Evolutionary conservation across 1,140 invertebrate genomes (phyloP).

Genomic region (Procambarus clarkii): DNA sequence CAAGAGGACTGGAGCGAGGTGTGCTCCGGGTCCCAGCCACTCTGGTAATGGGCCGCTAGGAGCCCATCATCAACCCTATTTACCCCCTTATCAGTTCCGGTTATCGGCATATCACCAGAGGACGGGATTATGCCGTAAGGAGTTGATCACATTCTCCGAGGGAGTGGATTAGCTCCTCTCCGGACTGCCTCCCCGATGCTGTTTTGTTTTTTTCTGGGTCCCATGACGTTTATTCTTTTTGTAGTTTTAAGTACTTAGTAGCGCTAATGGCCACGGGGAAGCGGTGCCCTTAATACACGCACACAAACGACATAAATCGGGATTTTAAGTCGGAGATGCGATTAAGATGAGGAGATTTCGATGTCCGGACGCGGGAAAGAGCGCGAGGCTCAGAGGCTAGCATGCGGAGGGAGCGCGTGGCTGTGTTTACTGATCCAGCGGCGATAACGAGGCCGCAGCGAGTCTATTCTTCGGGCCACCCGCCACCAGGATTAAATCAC

Average conservation of each 20-base stretch:
- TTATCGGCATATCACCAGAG: constrained; percentile 38
- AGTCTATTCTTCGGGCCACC: constrained; percentile 44
- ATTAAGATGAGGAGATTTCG: constrained; percentile 26
- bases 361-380: not conserved
- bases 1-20: not conserved
- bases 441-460: constrained; percentile 55
- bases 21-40: not conserved
- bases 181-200: not conserved
- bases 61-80: constrained; percentile 44
- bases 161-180: constrained; percentile 33
- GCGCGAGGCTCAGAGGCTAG: constrained; percentile 22
- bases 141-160: constrained; percentile 38
- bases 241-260: not conserved
- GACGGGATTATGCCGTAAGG: constrained; percentile 38
- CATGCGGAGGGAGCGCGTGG: constrained; percentile 35
- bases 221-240: not conserved
- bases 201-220: not conserved
- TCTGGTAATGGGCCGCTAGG: not conserved
- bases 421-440: constrained; percentile 61
- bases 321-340: constrained; percentile 13
- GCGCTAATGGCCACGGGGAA: not conserved
- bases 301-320: not conserved
- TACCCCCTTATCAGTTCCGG: constrained; percentile 35
- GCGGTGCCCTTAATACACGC: not conserved
- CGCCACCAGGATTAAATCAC: constrained; percentile 43